Base-by-base conservation (phyloP, 2,888 invertebrate genomes). In the Eupithecia abbreviata region DNA sequence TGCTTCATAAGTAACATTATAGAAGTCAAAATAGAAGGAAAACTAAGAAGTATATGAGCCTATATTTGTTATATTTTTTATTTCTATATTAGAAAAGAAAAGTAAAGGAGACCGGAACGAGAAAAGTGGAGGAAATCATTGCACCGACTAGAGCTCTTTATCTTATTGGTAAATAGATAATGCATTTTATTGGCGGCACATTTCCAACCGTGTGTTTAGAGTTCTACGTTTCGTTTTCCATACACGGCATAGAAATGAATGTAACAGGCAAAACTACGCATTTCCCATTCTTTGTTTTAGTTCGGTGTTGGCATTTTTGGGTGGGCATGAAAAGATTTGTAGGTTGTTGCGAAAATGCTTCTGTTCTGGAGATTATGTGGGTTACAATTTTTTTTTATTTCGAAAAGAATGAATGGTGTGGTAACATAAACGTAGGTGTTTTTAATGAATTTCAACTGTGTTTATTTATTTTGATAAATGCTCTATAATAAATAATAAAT, bases 161-260 rank as follows among this genome's bases (percentile, higher is more conserved):
- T 30, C 30, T 30, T 30, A 30, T 30, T 30, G 30, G 30, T 30
- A n/a, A n/a, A n/a, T n/a, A 30, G 30, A 30, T 30, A 30, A 30
- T 45, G 6, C 45, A 45, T 45, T 45, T 30, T 6, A 45, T 45
- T 45, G 45, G 6, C 6, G 45, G 45, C 45, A 7, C 4, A 45
- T 45, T 45, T 69, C 43, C 69, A 69, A 45, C 69, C 69, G 18
- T 69, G 18, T 69, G 69, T 69, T 18, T 69, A 13, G 15, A 45
- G 47, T 18, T 69, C 15, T 76, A 81, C 81, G 81, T 84, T 83
- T 82, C 83, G 81, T 80, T 84, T 83, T 82, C 83, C 83, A 85
- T 85, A 84, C 81, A 85, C 82, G 78, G 80, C 82, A 82, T 84
- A 77, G 83, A 81, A 85, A 84, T 84, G 85, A 84, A 84, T 84